phyloP scores from a whole-genome alignment of 2,113 vertebrate genomes.

The Xenotilapia leptura region DNA sequence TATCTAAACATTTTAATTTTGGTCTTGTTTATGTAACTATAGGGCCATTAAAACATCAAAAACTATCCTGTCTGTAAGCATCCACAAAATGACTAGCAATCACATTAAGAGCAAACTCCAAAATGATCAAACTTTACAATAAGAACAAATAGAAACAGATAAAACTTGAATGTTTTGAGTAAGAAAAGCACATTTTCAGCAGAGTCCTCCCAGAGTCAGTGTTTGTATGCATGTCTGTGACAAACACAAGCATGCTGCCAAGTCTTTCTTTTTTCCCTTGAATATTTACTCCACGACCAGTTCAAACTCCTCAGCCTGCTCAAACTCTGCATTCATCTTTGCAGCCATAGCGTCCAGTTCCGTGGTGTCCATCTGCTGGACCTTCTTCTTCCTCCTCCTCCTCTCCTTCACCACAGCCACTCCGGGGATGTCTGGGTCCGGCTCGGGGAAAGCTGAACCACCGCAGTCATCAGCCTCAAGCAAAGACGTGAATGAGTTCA shows the following conservation, averaged over 20 bases:
- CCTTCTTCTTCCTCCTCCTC: conserved; percentile 68
- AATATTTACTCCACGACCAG: conserved; percentile 77
- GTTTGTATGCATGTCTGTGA: background rate
- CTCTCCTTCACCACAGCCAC: conserved; percentile 71
- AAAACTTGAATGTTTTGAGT: background rate
- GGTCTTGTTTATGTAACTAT: background rate
- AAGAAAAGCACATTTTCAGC: background rate
- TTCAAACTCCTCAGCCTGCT: conserved; percentile 81
- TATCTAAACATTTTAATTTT: background rate
- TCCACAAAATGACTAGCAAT: background rate
- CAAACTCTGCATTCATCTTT: conserved; percentile 84
- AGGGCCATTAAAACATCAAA: background rate
- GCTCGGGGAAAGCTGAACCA: background rate
- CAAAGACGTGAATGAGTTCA: conserved; percentile 32
- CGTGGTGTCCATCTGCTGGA: conserved; percentile 64
- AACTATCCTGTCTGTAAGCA: background rate
- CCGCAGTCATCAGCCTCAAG: conserved; percentile 37
- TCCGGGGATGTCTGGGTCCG: conserved; percentile 77
- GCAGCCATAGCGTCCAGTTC: conserved; percentile 80
- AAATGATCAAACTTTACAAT: background rate
- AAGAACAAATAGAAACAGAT: background rate
- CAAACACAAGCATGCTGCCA: background rate
- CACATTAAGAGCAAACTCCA: background rate
- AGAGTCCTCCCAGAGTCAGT: background rate
- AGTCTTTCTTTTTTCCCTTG: background rate